Conservation (phyloP, 2,888 invertebrate genomes). For the Drosophila barbarae region DNA sequence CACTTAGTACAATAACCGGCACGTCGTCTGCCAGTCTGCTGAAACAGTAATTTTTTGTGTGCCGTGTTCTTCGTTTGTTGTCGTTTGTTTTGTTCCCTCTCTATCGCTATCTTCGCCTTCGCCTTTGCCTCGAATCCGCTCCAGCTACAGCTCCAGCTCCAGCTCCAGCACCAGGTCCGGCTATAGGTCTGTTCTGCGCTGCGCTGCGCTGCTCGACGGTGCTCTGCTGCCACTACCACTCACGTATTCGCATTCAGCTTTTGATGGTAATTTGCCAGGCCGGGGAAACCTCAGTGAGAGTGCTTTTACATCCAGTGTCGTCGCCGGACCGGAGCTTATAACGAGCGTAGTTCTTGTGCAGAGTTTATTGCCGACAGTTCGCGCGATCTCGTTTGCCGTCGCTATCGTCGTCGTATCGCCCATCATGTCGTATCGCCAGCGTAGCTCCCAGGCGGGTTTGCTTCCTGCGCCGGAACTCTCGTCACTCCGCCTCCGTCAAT, state of each 20-base stretch:
- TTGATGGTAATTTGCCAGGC: constrained; percentile 70
- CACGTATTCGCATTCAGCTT: constrained; percentile 73
- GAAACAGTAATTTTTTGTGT: constrained; percentile 70
- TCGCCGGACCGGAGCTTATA: constrained; percentile 59
- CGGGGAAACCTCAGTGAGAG: constrained; percentile 65
- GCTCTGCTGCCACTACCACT: constrained; percentile 45
- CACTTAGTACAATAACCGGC: constrained; percentile 62
- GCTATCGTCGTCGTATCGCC: constrained; percentile 30
- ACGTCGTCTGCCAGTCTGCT: constrained; percentile 74
- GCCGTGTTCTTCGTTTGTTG: constrained; percentile 49
- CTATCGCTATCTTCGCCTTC: constrained; percentile 69
- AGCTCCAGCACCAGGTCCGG: not conserved
- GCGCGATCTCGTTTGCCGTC: constrained; percentile 51
- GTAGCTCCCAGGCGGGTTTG: constrained; percentile 12
- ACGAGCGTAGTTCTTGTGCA: constrained; percentile 62
- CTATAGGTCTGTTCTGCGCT: not conserved
- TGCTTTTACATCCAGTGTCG: constrained; percentile 65
- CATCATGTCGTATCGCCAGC: constrained; percentile 38
- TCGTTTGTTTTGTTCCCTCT: constrained; percentile 75
- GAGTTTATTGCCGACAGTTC: constrained; percentile 62
- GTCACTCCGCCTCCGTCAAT: constrained; percentile 5
- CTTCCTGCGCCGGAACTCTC: constrained; percentile 29
- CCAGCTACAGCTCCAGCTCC: constrained; percentile 5
- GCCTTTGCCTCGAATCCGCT: constrained; percentile 10
- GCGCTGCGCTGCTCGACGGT: constrained; percentile 7